Conservation (phyloP, 2,888 invertebrate genomes). For the Didymodactylos carnosus region DNA sequence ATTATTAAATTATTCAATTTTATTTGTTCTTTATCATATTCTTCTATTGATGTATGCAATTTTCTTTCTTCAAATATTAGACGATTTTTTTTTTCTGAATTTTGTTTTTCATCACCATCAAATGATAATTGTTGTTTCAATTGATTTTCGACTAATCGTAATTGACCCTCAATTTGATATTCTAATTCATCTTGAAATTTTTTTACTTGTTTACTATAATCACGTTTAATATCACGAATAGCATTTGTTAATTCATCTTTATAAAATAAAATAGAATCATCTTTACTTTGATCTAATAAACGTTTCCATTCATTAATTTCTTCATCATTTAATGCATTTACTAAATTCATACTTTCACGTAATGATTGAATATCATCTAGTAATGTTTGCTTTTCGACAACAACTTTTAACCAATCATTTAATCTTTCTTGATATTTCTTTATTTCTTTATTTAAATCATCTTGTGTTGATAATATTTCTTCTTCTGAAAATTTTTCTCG, state of each 20-base stretch:
- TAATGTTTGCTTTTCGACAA: neutral
- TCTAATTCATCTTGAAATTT: neutral
- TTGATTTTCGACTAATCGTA: neutral
- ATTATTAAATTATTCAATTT: neutral
- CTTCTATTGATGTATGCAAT: neutral
- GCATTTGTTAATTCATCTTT: neutral
- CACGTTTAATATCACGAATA: neutral
- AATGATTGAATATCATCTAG: neutral
- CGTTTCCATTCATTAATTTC: neutral
- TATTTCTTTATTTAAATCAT: neutral
- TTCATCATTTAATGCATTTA: neutral
- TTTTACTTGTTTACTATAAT: neutral
- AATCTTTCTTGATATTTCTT: neutral
- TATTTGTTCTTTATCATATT: neutral
- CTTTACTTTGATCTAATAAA: neutral
- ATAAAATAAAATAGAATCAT: neutral
- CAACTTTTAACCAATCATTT: neutral
- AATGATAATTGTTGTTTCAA: neutral
- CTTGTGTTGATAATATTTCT: neutral
- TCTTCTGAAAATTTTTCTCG: neutral
- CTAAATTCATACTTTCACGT: neutral
- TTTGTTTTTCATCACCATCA: neutral
- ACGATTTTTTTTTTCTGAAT: neutral
- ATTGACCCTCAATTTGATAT: neutral
- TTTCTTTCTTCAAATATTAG: neutral